Evolutionary conservation across 2,888 invertebrate genomes (phyloP), one percentile per base, ranked within the genome.

Genomic region (Achlya flavicornis): DNA sequence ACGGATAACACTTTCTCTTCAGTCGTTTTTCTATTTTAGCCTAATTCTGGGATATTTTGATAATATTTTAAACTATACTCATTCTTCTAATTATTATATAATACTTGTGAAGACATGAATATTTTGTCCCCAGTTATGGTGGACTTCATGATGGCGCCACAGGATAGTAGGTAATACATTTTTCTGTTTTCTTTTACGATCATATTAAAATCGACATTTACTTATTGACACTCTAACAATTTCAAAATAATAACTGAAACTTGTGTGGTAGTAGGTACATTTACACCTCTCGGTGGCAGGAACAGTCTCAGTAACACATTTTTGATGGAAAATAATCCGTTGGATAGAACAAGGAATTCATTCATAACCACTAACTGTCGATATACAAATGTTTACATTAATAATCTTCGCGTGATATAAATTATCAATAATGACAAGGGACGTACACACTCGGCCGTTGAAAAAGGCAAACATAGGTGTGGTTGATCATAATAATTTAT

Each of bases 371-470:
- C 75, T 81, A 77, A 79, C 78, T 78, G 81, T 79, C 76, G 73
- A 75, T 78, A 67, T 68, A 75, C 77, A 83, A 90, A 90, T 90
- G 87, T 90, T 89, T 79, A 83, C 79, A 71, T 72, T 79, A 79
- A 81, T 77, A 73, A 78, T 73, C 76, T 77, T 76, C 74, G 72
- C 62, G 71, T 69, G 77, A 83, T 86, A 85, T 81, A 83, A 87
- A 82, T 85, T 86, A 90, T 88, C 87, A 77, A 78, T 81, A 82
- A 83, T 77, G 83, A 86, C 80, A 85, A 88, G 89, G 86, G 82
- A 81, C 76, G 65, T 66, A 65, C 64, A 71, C 62, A 78, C 76
- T 84, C 81, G 81, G 83, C 86, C 86, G 88, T 89, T 89, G 77
- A 74, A 72, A 82, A 77, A 76, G 53, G 85, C 79, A 89, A 90